A percentile compares a stretch with the other conserved stretches of the same genome.
Conservation (phyloP, 2,113 vertebrate species). For the Orcinus orca region DNA sequence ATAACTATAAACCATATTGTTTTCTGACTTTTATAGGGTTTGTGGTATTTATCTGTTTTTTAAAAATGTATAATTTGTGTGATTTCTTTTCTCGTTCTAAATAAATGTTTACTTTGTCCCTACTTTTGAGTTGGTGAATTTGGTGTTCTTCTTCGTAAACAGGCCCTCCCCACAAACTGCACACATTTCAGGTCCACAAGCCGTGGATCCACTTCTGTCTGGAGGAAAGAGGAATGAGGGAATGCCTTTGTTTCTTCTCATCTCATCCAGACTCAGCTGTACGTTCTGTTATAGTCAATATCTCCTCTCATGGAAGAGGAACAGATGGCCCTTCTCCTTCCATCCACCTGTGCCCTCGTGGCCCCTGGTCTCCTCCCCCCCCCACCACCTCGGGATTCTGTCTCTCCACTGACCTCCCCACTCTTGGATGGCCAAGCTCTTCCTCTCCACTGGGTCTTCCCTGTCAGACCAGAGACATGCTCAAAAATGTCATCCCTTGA, state of each 20-base stretch:
- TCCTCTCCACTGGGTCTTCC: not conserved
- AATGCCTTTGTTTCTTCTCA: not conserved
- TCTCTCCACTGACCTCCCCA: not conserved
- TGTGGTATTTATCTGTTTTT: not conserved
- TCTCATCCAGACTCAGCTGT: not conserved
- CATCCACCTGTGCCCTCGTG: fast-evolving
- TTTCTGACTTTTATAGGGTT: not conserved
- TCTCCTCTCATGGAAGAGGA: not conserved
- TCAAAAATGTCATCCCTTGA: not conserved
- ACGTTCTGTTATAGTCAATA: no score
- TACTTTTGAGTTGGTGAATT: not conserved
- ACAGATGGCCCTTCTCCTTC: fast-evolving
- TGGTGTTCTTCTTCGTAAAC: not conserved
- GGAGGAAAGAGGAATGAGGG: not conserved
- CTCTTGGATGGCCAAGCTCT: fast-evolving
- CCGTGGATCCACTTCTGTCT: not conserved
- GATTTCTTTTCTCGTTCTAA: not conserved
- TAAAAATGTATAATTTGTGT: not conserved
- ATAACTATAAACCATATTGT: not conserved
- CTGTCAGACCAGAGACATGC: not conserved
- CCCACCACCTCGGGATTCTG: not conserved
- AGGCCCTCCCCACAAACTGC: not conserved
- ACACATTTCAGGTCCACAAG: fast-evolving
- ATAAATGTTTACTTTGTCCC: not conserved
- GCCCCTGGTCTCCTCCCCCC: not conserved